Conservation (phyloP, 2,113 vertebrate genomes). For the Phoenicopterus ruber region DNA sequence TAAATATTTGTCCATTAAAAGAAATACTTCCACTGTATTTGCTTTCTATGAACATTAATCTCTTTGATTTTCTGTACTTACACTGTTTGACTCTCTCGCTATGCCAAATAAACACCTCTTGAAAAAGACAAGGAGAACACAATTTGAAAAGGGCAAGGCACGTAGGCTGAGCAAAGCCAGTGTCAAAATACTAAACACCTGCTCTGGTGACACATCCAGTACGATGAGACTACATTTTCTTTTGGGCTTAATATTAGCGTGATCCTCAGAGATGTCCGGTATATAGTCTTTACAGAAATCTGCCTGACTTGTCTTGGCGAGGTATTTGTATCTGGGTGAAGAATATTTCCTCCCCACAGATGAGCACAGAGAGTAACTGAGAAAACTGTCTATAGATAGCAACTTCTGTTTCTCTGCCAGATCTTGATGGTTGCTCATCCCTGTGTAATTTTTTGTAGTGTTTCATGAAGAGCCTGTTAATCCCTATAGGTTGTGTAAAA, state of each 20-base stretch:
- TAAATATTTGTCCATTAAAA: background rate
- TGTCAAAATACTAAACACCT: background rate
- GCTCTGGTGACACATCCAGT: background rate
- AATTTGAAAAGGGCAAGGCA: conserved; percentile 19
- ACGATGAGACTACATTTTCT: background rate
- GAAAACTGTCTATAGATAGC: background rate
- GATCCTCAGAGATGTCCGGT: background rate
- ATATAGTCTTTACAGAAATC: background rate
- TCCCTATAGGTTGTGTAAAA: conserved; percentile 47
- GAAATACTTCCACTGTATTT: background rate
- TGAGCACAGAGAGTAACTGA: background rate
- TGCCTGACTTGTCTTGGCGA: background rate
- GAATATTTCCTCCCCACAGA: background rate
- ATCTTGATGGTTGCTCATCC: conserved; percentile 36
- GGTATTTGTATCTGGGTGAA: background rate
- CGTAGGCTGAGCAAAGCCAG: background rate
- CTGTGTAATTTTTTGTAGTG: conserved; percentile 30
- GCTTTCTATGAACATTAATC: background rate
- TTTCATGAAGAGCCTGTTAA: conserved; percentile 39
- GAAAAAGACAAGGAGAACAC: background rate
- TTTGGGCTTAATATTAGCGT: background rate
- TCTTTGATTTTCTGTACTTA: background rate
- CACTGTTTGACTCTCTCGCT: background rate
- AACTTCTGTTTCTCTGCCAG: background rate
- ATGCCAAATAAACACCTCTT: background rate